Evolutionary conservation across 2,113 vertebrate genomes (phyloP).

Genomic region (Ia io): DNA sequence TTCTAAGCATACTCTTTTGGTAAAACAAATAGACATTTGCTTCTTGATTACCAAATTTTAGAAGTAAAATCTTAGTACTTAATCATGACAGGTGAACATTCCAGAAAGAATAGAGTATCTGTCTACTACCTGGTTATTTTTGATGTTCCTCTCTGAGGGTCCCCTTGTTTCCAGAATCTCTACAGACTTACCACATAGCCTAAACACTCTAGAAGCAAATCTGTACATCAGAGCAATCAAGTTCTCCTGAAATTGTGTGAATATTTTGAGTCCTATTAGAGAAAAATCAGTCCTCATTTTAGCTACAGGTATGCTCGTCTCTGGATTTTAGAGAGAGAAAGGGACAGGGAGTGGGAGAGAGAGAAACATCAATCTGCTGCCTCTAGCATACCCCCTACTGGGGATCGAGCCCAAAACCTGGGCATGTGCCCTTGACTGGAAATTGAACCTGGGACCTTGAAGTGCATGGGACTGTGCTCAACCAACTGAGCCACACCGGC

Average conservation of each 20-base stretch:
- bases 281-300: not conserved
- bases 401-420: too few species aligned
- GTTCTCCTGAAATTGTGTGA: not conserved
- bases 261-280: not conserved
- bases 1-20: not conserved
- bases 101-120: not conserved
- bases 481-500: too few species aligned
- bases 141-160: not conserved
- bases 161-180: not conserved
- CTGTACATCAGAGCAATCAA: not conserved
- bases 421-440: too few species aligned
- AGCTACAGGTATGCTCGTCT: not conserved
- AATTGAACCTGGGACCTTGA: too few species aligned
- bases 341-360: too few species aligned
- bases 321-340: too few species aligned
- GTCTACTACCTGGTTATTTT: not conserved
- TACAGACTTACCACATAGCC: not conserved
- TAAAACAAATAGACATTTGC: not conserved
- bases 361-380: too few species aligned
- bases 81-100: not conserved
- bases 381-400: too few species aligned
- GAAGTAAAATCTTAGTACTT: not conserved
- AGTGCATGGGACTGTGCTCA: too few species aligned
- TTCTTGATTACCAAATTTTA: constrained; percentile 9
- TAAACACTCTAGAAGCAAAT: not conserved